Evolutionary conservation across 2,797 vertebrate species (phyloP), one percentile per base, ranked within the genome.

Genomic region (Rhynchotus rufescens): DNA sequence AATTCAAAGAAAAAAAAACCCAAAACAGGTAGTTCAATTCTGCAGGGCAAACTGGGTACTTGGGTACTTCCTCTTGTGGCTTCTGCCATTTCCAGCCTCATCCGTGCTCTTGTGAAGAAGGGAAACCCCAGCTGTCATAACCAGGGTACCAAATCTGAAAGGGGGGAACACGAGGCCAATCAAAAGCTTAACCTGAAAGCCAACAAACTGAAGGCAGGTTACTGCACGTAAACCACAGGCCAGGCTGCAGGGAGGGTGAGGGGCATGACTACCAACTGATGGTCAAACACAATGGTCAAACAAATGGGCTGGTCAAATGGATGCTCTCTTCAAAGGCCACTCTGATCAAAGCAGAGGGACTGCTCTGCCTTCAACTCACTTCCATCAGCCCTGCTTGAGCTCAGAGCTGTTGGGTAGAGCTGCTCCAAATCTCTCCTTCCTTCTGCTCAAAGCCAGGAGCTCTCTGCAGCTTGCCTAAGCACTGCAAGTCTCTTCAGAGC

Each of bases 51-150:
- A 76, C 78, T n/a, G n/a, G n/a, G n/a, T n/a, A n/a, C n/a, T 23
- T 36, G 34, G 25, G 15, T 49, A 82, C 36, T 5, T 78, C 49
- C 32, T 86, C 64, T 81, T 32, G n/a, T 32, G 40, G 60, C 25
- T 56, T 80, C 44, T 88, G 40, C 45, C 15, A 42, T 51, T 94
- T 90, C 23, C 32, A 84, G 42, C 4, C 80, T 30, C 17, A 47
- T 66, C 52, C 52, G 26, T 36, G 28, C 21, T 60, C 44, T 38
- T 14, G 9, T 77, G 62, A 59, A 84, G 34, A 51, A 80, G 67
- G 89, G 74, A 89, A 76, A 81, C 65, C 83, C 85, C 83, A 82
- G 40, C 71, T n/a, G 36, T 59, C 88, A 89, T 74, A 95, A 45
- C 34, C 52, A 59, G 28, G 79, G 32, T 61, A 92, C 45, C 47